These are phyloP conservation scores for Crossocerus cetratus DNA, from an alignment of 2,888 invertebrate species.

Conservation along the genomic window DNA sequence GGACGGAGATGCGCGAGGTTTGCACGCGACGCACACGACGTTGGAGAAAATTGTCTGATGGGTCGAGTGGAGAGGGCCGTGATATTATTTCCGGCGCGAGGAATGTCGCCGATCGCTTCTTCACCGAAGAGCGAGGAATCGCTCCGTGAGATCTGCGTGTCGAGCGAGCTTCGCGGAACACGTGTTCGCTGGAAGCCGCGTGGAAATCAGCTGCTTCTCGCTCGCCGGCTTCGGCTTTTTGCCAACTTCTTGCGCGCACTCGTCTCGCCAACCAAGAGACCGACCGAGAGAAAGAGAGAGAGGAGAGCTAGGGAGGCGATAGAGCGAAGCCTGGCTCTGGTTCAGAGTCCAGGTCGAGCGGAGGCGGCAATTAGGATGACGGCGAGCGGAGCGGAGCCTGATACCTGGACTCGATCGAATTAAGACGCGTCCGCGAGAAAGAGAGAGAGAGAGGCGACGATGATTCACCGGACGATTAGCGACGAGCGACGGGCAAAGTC, in stretches of 20 bases:
- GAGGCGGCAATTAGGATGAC: neutral
- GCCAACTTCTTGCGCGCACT: no score
- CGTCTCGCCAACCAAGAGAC: no score
- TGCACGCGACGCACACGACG: neutral
- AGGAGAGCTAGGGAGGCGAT: no score
- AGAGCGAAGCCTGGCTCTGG: no score
- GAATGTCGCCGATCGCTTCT: neutral
- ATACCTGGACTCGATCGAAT: no score
- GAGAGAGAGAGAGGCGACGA: neutral
- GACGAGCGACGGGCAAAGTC: slow-evolving; percentile 7
- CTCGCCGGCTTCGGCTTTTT: no score
- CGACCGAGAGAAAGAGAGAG: no score
- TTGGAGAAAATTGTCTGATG: neutral
- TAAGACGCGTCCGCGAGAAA: neutral
- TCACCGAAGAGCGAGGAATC: neutral
- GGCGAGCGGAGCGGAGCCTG: neutral
- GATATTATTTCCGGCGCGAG: neutral
- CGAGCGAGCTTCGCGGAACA: no score
- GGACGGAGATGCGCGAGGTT: neutral
- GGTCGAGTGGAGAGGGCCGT: neutral
- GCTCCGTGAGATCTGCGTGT: no score
- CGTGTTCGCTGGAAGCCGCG: no score
- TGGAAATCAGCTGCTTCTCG: no score
- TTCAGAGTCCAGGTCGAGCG: no score
- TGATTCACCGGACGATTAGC: slow-evolving; percentile 15